Evolutionary conservation across 1,140 invertebrate species (phyloP).

Genomic region (Nasonia longicornis): DNA sequence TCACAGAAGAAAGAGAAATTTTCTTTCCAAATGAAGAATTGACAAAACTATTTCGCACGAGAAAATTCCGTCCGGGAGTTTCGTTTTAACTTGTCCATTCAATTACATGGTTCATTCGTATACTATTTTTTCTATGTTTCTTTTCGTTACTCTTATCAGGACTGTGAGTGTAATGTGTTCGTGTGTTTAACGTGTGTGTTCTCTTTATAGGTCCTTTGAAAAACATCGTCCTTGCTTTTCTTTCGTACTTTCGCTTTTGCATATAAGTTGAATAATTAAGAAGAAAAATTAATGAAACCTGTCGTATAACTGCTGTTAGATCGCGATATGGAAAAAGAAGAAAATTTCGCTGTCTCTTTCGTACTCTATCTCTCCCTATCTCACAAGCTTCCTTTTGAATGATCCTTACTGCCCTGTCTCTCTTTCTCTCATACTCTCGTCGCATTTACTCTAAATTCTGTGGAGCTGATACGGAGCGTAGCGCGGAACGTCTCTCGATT

Average conservation of each 20-base stretch:
- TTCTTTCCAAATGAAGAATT: constrained; percentile 48
- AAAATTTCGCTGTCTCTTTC: constrained; percentile 42
- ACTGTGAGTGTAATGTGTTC: constrained; percentile 10
- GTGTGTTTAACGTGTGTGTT: constrained; percentile 12
- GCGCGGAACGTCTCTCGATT: constrained; percentile 46
- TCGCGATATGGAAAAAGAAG: constrained; percentile 45
- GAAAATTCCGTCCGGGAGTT: constrained; percentile 50
- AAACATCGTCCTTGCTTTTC: constrained; percentile 58
- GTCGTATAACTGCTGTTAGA: constrained; percentile 40
- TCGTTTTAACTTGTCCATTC: constrained; percentile 31
- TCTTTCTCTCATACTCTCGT: constrained; percentile 12
- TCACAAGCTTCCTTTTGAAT: background rate
- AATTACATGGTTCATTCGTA: constrained; percentile 34
- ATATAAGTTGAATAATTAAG: constrained; percentile 34
- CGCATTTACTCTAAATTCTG: constrained; percentile 38
- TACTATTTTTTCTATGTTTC: constrained; percentile 51
- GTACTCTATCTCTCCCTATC: constrained; percentile 18
- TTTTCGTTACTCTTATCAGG: constrained; percentile 50
- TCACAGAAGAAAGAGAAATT: constrained; percentile 64
- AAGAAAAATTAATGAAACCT: constrained; percentile 29
- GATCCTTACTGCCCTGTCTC: background rate
- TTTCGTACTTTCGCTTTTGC: constrained; percentile 60
- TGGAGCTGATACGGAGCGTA: constrained; percentile 46
- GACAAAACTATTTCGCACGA: constrained; percentile 50
- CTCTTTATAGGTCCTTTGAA: constrained; percentile 37